A percentile compares a stretch with the other conserved stretches of the same genome.
phyloP scores from a whole-genome alignment of 1,140 invertebrate genomes.

The Bombus turneri region DNA sequence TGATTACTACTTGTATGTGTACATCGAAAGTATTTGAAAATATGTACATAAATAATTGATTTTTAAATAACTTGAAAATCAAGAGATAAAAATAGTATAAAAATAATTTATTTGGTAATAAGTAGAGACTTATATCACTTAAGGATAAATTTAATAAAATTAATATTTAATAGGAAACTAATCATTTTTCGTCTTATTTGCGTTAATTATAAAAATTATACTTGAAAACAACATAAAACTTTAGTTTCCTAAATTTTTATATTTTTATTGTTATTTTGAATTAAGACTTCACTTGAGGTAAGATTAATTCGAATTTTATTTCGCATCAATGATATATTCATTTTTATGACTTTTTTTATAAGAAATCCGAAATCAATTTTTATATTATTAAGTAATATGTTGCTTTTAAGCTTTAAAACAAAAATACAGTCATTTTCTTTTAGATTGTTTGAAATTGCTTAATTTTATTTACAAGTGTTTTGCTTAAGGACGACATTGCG shows the following conservation, averaged over 20 bases:
- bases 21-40: not conserved
- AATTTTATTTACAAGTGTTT: slow-evolving; percentile 23
- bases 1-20: too few relatives aligned
- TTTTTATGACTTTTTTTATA: not conserved
- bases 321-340: not conserved
- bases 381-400: not conserved
- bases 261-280: not conserved
- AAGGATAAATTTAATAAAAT: too few relatives aligned
- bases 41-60: not conserved
- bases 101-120: not conserved
- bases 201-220: not conserved
- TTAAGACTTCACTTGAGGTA: not conserved
- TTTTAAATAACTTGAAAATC: not conserved
- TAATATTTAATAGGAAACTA: not conserved
- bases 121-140: too few relatives aligned
- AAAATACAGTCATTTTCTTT: not conserved
- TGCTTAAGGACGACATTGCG: not conserved
- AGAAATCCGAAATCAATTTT: not conserved
- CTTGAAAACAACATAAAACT: not conserved
- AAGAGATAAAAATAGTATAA: not conserved
- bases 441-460: not conserved
- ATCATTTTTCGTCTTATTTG: too few relatives aligned
- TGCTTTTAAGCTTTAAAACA: not conserved
- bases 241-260: not conserved
- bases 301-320: not conserved